A percentile compares a stretch with the other conserved stretches of the same genome.
Evolutionary conservation across 2,888 invertebrate genomes (phyloP).

Genomic region (Chirona hameri): DNA sequence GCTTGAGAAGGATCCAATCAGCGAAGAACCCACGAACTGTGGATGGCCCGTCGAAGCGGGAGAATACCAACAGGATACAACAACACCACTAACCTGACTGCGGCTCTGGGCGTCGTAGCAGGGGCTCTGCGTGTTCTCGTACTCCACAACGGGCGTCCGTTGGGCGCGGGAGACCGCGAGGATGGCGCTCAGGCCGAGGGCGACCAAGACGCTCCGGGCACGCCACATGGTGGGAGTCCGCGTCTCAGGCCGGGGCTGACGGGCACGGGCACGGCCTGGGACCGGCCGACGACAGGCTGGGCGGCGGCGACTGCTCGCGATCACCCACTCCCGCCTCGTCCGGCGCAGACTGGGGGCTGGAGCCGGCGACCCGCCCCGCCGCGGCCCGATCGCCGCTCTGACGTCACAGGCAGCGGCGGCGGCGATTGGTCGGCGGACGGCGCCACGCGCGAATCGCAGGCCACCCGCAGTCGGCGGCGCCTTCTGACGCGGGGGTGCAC

Average conservation of each 20-base stretch:
- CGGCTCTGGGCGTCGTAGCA: conserved; percentile 3
- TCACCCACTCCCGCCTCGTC: neutral
- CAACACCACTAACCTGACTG: conserved; percentile 9
- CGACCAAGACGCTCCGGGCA: neutral
- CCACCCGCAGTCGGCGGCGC: conserved; percentile 8
- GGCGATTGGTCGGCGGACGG: neutral
- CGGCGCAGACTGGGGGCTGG: neutral
- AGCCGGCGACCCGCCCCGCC: neutral
- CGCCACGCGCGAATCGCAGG: neutral
- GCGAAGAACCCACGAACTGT: too few relatives aligned
- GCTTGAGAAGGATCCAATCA: too few relatives aligned
- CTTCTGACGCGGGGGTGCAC: too few relatives aligned
- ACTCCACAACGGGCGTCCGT: neutral
- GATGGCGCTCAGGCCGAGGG: neutral
- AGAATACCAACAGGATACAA: neutral
- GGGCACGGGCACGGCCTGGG: neutral
- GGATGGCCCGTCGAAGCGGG: neutral
- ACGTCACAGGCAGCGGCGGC: neutral
- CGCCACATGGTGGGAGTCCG: neutral
- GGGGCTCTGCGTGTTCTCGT: conserved; percentile 1
- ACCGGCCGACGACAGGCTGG: neutral
- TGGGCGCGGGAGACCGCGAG: neutral
- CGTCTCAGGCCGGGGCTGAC: neutral
- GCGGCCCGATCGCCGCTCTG: neutral
- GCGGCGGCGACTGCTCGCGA: neutral